Conservation (phyloP, 2,797 vertebrate species). For the Malacoraja senta region DNA sequence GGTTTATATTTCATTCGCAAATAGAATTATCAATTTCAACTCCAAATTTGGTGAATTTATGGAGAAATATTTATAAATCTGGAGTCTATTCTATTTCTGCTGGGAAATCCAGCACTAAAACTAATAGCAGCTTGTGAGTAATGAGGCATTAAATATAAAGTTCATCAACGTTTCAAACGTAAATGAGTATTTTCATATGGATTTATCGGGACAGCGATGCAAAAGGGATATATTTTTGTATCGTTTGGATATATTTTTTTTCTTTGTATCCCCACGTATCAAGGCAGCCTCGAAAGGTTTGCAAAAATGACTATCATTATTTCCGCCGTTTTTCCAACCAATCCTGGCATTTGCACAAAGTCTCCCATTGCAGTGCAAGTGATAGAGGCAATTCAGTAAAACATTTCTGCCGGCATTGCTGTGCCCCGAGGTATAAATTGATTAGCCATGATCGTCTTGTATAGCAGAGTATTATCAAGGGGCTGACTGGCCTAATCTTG, state of each 20-base stretch:
- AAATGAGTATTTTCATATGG: background rate
- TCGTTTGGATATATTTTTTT: background rate
- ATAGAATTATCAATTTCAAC: background rate
- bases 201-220: background rate
- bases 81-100: background rate
- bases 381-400: background rate
- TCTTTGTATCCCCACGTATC: background rate
- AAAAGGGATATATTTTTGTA: background rate
- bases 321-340: background rate
- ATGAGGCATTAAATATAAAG: slow-evolving; percentile 11
- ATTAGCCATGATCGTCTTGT: background rate
- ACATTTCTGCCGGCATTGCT: background rate
- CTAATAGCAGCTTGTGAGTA: background rate
- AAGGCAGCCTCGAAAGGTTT: background rate
- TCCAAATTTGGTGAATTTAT: background rate
- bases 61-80: background rate
- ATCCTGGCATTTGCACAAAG: background rate
- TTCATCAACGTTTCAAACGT: background rate
- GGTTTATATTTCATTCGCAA: too few species aligned
- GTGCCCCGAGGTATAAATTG: background rate
- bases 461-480: background rate
- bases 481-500: background rate
- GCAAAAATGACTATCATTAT: background rate
- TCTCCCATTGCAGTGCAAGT: background rate
- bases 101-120: background rate